phyloP scores from a whole-genome alignment of 2,797 vertebrate genomes.

The Macropus fuliginosus region DNA sequence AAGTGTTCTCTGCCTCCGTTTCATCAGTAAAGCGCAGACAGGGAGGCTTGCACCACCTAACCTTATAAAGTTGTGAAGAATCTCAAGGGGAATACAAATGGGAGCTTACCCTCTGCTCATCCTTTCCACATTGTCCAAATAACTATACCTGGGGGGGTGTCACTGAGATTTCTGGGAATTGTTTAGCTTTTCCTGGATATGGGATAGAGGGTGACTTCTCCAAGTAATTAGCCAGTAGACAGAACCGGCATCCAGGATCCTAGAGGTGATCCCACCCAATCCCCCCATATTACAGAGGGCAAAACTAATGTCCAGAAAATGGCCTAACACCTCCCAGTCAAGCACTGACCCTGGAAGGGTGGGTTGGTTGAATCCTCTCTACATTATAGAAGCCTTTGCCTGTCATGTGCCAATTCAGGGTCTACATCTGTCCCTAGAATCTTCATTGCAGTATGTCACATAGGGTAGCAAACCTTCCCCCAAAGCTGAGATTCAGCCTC shows the following conservation, averaged over 20 bases:
- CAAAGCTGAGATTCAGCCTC: not conserved
- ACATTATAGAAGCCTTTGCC: not conserved
- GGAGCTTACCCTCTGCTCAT: not conserved
- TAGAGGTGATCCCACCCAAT: not conserved
- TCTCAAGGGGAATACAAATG: not conserved
- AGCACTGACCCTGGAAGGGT: not conserved
- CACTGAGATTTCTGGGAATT: conserved; percentile 4
- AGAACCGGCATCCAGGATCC: not conserved
- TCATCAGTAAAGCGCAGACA: not conserved
- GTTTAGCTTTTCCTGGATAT: not conserved
- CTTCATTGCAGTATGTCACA: not conserved
- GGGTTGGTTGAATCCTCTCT: not conserved
- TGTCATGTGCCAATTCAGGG: not conserved
- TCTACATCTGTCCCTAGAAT: not conserved
- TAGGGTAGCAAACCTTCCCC: not conserved
- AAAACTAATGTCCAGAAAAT: not conserved
- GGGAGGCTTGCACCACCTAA: not conserved
- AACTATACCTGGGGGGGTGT: not conserved
- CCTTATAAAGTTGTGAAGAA: not conserved
- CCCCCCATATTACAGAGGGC: not conserved
- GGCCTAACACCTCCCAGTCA: not conserved
- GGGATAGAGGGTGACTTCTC: not conserved
- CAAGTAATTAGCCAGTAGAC: not conserved
- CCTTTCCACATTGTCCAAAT: not conserved
- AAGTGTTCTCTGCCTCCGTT: not conserved